phyloP scores from a whole-genome alignment of 2,113 vertebrate species.

The Lamprotornis superbus region DNA sequence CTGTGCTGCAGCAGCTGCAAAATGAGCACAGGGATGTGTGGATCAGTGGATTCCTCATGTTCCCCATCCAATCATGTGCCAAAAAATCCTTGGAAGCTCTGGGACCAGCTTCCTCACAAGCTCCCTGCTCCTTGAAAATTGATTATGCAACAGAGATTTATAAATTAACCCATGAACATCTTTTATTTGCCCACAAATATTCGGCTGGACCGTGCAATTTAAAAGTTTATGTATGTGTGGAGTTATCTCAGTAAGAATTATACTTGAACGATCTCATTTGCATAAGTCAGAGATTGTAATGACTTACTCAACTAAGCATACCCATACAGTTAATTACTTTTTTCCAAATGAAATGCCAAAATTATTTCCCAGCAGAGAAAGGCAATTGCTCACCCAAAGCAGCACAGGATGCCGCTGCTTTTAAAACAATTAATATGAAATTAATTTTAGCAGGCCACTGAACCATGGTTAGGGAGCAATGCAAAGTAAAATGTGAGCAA shows the following conservation, averaged over 20 bases:
- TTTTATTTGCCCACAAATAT: constrained; percentile 24
- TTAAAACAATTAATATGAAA: constrained; percentile 66
- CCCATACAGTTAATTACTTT: constrained; percentile 74
- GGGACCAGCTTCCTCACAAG: not conserved
- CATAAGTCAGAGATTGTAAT: constrained; percentile 73
- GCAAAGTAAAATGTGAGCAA: not conserved
- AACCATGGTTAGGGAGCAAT: not conserved
- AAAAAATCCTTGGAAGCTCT: not conserved
- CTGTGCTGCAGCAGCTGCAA: not conserved
- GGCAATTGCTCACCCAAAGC: constrained; percentile 32
- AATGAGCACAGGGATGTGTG: not conserved
- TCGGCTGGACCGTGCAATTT: not conserved
- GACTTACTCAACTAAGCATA: constrained; percentile 74
- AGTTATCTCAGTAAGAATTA: constrained; percentile 43
- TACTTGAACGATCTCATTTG: constrained; percentile 48
- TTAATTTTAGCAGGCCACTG: constrained; percentile 62
- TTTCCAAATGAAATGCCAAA: constrained; percentile 67
- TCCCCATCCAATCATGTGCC: not conserved
- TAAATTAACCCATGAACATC: not conserved
- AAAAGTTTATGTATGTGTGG: not conserved
- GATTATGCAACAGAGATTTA: not conserved
- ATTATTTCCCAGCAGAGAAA: constrained; percentile 68
- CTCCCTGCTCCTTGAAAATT: not conserved
- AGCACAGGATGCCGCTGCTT: not conserved
- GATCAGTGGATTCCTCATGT: not conserved